Evolutionary conservation across 30 jellyfish, hydroid and myxozoan genomes (phyloP).

Genomic region (Sanderia malayensis): DNA sequence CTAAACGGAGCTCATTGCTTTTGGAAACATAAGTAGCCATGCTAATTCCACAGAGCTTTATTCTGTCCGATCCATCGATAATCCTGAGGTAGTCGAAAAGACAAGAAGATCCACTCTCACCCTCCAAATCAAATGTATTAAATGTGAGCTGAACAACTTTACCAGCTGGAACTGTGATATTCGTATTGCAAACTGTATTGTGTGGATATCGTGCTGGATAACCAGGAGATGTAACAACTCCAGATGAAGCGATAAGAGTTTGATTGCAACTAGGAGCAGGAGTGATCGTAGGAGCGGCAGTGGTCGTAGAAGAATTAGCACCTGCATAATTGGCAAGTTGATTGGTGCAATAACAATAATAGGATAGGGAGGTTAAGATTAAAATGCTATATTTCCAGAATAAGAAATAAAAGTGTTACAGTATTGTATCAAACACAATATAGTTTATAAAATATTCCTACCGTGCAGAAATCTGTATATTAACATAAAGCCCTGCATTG

Average conservation of each 20-base stretch:
- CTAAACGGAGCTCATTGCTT: background rate
- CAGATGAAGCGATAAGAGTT: background rate
- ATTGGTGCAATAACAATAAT: too few species aligned
- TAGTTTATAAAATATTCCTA: too few species aligned
- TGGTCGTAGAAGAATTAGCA: too few species aligned
- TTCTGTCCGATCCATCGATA: background rate
- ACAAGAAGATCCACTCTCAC: background rate
- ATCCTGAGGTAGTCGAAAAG: background rate
- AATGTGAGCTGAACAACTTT: background rate
- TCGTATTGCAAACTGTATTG: background rate
- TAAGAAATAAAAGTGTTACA: too few species aligned
- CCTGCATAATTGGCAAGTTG: too few species aligned
- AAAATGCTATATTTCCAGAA: too few species aligned
- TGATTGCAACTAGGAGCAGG: too few species aligned
- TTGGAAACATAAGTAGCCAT: background rate
- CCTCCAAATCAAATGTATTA: background rate
- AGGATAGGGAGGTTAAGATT: too few species aligned
- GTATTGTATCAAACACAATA: too few species aligned
- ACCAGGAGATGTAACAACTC: background rate
- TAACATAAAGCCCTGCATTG: conserved; percentile 54
- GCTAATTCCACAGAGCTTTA: background rate
- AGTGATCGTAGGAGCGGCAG: too few species aligned
- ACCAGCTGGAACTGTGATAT: background rate
- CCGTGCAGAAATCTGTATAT: too few species aligned
- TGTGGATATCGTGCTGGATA: background rate